Percentiles rank a stretch among this genome's conserved stretches.
Conservation (phyloP, 1,140 invertebrate genomes). For the Penaeus japonicus region DNA sequence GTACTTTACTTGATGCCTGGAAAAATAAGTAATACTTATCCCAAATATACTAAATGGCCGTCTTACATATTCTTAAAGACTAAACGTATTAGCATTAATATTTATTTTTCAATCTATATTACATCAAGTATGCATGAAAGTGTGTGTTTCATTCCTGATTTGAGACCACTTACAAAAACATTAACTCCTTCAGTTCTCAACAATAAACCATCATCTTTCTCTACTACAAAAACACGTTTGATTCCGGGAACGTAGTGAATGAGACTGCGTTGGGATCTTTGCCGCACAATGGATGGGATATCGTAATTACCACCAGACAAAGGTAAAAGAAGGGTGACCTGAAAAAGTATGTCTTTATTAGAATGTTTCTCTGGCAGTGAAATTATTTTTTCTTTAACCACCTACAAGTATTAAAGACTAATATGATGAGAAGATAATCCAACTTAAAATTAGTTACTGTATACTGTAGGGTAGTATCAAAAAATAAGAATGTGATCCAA, state of each 20-base stretch:
- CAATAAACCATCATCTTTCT: constrained; percentile 67
- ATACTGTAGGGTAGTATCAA: too few relatives aligned
- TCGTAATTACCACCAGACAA: constrained; percentile 68
- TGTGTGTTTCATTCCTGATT: too few relatives aligned
- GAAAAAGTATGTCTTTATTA: not conserved
- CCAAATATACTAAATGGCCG: not conserved
- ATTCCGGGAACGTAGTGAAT: constrained; percentile 84
- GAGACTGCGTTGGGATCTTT: constrained; percentile 76
- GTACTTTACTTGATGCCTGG: not conserved
- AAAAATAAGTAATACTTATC: constrained; percentile 18
- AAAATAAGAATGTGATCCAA: too few relatives aligned
- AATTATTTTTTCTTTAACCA: too few relatives aligned
- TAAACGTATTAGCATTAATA: not conserved
- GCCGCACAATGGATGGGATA: constrained; percentile 79
- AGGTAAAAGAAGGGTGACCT: constrained; percentile 44
- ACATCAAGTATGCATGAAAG: too few relatives aligned
- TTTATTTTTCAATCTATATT: too few relatives aligned
- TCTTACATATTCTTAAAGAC: too few relatives aligned
- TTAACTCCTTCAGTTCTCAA: constrained; percentile 96
- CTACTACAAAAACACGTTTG: constrained; percentile 77
- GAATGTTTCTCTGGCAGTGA: not conserved
- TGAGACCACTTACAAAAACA: constrained; percentile 71
- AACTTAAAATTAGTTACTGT: too few relatives aligned
- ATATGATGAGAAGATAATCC: too few relatives aligned
- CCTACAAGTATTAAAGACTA: too few relatives aligned